Evolutionary conservation across 1,140 invertebrate species (phyloP), one percentile per base, ranked within the genome.

Genomic region (Medauroidea extradentata): DNA sequence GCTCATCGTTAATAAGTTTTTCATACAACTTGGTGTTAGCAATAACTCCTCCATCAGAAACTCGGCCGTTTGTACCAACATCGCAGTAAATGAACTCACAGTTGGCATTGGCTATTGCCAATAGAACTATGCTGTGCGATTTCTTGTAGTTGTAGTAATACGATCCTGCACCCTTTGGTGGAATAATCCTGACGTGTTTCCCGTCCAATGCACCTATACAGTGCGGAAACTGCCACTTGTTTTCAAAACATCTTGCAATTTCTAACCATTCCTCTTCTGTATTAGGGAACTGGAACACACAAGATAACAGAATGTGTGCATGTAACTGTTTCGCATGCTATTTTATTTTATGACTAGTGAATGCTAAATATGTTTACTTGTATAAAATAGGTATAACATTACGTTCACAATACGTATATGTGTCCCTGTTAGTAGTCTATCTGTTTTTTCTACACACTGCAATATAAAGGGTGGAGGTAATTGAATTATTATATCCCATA

Each of bases 141-240:
- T 65, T 67, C 67, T 78, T 78, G 61, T 78, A 79, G 67, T 77
- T 75, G 51, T 63, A 74, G 61, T n/a, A 75, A 52, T 64, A 41
- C 4, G 72, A 74, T 46, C 71, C 71, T 67, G 62, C 61, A 48
- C 71, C 62, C 49, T 57, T 59, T 50, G 73, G 72, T 49, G 57
- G 43, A 57, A 69, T 64, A 53, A 77, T 69, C 53, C 57, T 62
- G 1, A 65, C 56, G 43, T 73, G 69, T 46, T 69, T 71, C 9
- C 70, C 70, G 60, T 74, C 71, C 13, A 73, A 58, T 11, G 66
- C 65, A n/a, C 70, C 72, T 18, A 67, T n/a, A 48, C 67, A 70
- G 52, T 71, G 57, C 0, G 71, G 72, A 54, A 72, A 69, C 41
- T 70, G 63, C 69, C 69, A 74, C 43, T 21, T 48, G 57, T 49